Evolutionary conservation across 64 coral and sea anemone species (phyloP).

Genomic region (Stylophora pistillata): DNA sequence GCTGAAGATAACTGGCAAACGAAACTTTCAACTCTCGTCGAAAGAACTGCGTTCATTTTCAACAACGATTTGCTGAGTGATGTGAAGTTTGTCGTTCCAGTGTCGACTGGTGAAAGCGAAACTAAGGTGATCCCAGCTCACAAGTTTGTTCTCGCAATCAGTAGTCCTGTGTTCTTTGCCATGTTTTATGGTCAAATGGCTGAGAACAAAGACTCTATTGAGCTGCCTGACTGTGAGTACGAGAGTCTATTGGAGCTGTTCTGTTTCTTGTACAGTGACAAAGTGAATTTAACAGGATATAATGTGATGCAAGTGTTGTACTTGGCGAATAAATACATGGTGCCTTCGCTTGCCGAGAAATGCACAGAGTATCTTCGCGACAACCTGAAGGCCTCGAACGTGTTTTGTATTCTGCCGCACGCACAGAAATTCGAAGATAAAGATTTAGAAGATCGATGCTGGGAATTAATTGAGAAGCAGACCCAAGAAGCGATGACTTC

Average conservation of each 20-base stretch:
- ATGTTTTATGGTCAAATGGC: constrained; percentile 32
- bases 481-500: constrained; percentile 23
- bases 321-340: constrained; percentile 25
- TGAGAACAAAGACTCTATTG: constrained; percentile 26
- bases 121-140: constrained; percentile 29
- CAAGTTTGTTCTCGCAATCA: constrained; percentile 37
- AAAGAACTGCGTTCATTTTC: constrained; percentile 24
- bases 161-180: constrained; percentile 31
- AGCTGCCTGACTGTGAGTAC: constrained; percentile 46
- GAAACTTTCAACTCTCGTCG: background rate
- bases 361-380: constrained; percentile 1
- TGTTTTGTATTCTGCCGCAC: constrained; percentile 20
- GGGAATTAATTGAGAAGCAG: constrained; percentile 6
- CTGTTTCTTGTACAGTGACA: constrained; percentile 25
- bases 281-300: constrained; percentile 1
- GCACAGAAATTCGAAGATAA: constrained; percentile 40
- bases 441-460: constrained; percentile 41
- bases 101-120: background rate
- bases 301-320: constrained; percentile 22
- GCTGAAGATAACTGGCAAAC: constrained; percentile 20
- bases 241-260: constrained; percentile 30
- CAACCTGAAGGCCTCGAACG: constrained; percentile 8
- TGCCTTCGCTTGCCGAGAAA: constrained; percentile 8
- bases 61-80: constrained; percentile 21
- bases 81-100: constrained; percentile 31